Percentiles rank a stretch among this genome's conserved stretches.
These are phyloP conservation scores for Xiphias gladius DNA, from an alignment of 2,113 vertebrate genomes.

Conservation along the genomic window DNA sequence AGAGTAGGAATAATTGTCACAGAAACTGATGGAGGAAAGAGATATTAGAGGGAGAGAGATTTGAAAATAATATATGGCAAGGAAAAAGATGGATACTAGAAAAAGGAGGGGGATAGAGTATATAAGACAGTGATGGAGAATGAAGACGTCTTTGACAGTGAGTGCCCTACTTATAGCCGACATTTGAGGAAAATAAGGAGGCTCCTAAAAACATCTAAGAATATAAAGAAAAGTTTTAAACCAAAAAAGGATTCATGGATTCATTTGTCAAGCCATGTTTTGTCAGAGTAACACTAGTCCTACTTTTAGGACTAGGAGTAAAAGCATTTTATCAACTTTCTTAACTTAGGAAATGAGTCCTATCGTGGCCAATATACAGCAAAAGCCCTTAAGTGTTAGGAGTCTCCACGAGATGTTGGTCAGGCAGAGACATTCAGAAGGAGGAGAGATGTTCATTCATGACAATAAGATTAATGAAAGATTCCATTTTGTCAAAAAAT, in stretches of 20 bases:
- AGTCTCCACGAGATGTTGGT: no score
- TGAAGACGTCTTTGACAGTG: conserved; percentile 40
- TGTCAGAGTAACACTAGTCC: background rate
- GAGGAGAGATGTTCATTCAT: background rate
- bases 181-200: conserved; percentile 37
- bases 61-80: conserved; percentile 60
- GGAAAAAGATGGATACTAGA: conserved; percentile 62
- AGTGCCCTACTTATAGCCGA: conserved; percentile 59
- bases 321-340: background rate
- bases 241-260: background rate
- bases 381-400: no score
- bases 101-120: conserved; percentile 52
- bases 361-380: background rate
- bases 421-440: background rate
- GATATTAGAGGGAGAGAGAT: conserved; percentile 65
- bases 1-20: conserved; percentile 48
- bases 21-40: conserved; percentile 66
- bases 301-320: background rate
- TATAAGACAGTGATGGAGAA: conserved; percentile 59
- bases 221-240: conserved; percentile 2
- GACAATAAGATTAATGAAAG: background rate
- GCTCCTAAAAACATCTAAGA: background rate
- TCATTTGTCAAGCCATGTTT: background rate
- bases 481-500: background rate
- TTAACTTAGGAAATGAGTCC: no score